Base-by-base conservation (phyloP, 2,797 vertebrate species). In the Pseudochirops corinnae region DNA sequence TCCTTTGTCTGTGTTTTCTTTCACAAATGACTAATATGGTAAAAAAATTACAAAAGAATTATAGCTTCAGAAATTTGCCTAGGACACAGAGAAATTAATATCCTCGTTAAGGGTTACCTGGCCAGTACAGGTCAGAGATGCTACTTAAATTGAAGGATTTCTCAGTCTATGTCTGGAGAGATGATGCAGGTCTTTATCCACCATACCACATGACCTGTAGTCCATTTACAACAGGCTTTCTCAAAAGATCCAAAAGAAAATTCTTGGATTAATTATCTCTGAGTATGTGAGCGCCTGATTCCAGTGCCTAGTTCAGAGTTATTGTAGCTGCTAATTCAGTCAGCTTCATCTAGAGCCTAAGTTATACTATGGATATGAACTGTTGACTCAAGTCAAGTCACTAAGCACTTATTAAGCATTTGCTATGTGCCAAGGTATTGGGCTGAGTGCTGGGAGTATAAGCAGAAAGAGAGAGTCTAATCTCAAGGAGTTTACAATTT, bases 331-430 rank as follows among this genome's bases (percentile, higher is more conserved):
- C 12, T 94, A n/a, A 60, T 12, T 53, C 50, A 50, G 56, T 1
- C 31, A 50, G 91, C 95, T 91, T 67, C 24, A 92, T 92, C 13
- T 26, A 92, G 62, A 74, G 33, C 14, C 5, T 2, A 21, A n/a
- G 14, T 74, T 74, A 21, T 39, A n/a, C 33, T 16, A 74, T 6
- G 14, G 62, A 74, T 74, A 10, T 57, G 56, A 53, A 93, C 53
- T 62, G 3, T 62, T 55, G 91, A 92, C 50, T 57, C 95, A n/a
- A 97, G 4, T 16, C 28, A 90, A n/a, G 18, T 57, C 29, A 91
- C 13, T 58, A 39, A 94, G 18, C 5, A 10, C 26, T 62, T 31
- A 62, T 33, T 62, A 29, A 60, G 10, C 33, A 16, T 74, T n/a
- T 74, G 16, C 33, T 18, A 74, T 74, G 1, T n/a, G 62, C 5